phyloP scores from a whole-genome alignment of 2,888 invertebrate genomes.

The Microctonus hyperodae region DNA sequence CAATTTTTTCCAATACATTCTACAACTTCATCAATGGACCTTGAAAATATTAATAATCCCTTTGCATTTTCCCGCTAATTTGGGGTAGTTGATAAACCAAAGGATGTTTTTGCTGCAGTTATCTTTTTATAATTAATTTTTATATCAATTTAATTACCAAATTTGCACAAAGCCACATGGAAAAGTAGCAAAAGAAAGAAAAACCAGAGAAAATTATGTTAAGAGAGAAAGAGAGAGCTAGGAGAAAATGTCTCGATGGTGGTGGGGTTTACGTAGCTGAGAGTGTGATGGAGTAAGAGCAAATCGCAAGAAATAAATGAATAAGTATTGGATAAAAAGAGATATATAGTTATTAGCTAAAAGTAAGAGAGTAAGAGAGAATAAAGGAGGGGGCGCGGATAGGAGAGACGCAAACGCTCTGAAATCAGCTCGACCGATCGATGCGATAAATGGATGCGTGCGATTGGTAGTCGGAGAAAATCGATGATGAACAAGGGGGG shows the following conservation, averaged over 20 bases:
- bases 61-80: background rate
- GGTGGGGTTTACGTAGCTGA: background rate
- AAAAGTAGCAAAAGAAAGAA: too few species aligned
- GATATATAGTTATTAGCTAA: background rate
- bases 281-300: too few species aligned
- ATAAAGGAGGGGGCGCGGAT: slow-evolving; percentile 25
- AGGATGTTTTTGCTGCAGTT: too few species aligned
- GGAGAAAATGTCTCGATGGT: too few species aligned
- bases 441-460: slow-evolving; percentile 81
- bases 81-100: too few species aligned
- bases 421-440: slow-evolving; percentile 68
- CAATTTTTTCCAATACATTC: too few species aligned
- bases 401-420: slow-evolving; percentile 55
- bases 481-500: slow-evolving; percentile 53
- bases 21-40: background rate
- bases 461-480: slow-evolving; percentile 68
- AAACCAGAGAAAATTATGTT: too few species aligned
- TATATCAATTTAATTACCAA: too few species aligned
- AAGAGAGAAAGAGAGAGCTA: too few species aligned
- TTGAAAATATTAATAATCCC: background rate
- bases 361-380: slow-evolving; percentile 25
- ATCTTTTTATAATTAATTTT: too few species aligned
- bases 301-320: background rate
- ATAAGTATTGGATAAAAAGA: background rate
- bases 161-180: too few species aligned